Base-by-base conservation (phyloP, 2,113 vertebrate genomes). In the Pavo muticus region DNA sequence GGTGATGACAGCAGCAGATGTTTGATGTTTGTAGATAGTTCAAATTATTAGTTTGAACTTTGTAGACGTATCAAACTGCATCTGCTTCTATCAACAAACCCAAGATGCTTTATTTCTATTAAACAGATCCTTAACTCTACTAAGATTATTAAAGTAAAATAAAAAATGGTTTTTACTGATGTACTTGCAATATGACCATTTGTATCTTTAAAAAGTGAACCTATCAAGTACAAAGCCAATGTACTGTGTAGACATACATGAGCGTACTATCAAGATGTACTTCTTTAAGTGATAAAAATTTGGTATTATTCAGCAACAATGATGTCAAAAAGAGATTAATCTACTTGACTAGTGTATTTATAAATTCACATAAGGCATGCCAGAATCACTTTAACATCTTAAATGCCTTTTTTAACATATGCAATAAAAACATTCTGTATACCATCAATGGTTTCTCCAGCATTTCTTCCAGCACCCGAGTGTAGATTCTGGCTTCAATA, bases 21-120 rank as follows among this genome's bases (percentile, higher is more conserved):
- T 92, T 87, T 95, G 42, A 96, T 87, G 64, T 91, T 71, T 44
- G 54, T 4, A 95, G 45, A 16, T 92, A 95, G 73, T 90, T 92
- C 60, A 79, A 83, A 91, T 68, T 10, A 93, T n/a, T 74, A 50
- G 29, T 75, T 64, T 92, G 70, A 95, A 77, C 73, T 85, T 18
- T 45, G 59, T 16, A 88, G 35, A 74, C 2, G 0, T 7, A 56
- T 68, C 72, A 52, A 86, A 81, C 67, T 82, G 68, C 83, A 96
- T 72, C 75, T 93, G 89, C 32, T 84, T 87, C 91, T 60, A 74
- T 47, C 70, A 92, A 74, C 57, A 97, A 95, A 95, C 21, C 40
- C 48, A 50, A 86, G 82, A 93, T 24, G 9, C 7, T 35, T 78
- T 92, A 11, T 82, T 92, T 72, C 63, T 71, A 72, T 11, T 77